phyloP scores from a whole-genome alignment of 2,888 invertebrate genomes.

The Buathra laborator region DNA sequence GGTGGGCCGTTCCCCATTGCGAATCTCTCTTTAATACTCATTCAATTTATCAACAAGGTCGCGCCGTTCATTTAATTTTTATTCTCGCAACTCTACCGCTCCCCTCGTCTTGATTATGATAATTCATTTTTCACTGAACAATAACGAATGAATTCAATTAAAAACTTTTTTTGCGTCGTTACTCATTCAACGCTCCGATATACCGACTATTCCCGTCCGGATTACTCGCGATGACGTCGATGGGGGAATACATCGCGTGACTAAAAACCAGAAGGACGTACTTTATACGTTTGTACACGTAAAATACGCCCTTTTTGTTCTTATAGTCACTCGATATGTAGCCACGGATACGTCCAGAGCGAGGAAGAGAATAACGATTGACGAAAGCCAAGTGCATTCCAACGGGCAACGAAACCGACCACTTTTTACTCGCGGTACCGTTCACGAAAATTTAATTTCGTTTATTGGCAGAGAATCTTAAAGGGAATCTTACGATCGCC shows the following conservation, averaged over 20 bases:
- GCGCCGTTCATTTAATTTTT: conserved; percentile 30
- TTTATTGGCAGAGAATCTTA: conserved; percentile 71
- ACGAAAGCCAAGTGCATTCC: conserved; percentile 51
- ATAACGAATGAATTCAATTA: neutral
- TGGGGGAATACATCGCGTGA: too few species aligned
- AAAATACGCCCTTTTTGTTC: too few species aligned
- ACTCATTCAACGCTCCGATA: neutral
- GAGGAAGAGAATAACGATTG: neutral
- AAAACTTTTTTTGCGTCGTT: neutral
- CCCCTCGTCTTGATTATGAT: neutral
- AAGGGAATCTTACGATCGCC: conserved; percentile 28
- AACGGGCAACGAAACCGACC: conserved; percentile 70
- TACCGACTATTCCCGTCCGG: too few species aligned
- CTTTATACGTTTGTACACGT: too few species aligned
- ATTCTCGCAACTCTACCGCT: conserved; percentile 39
- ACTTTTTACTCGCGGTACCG: conserved; percentile 72
- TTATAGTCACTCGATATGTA: too few species aligned
- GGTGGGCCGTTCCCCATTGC: conserved; percentile 11
- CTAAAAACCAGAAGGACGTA: too few species aligned
- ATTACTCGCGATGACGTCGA: too few species aligned
- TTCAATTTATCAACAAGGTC: conserved; percentile 51
- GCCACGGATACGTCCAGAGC: neutral
- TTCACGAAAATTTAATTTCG: conserved; percentile 77
- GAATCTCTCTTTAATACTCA: conserved; percentile 26
- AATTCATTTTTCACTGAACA: neutral